A percentile compares a stretch with the other conserved stretches of the same genome.
phyloP scores from a whole-genome alignment of 2,113 vertebrate species.

The Lutjanus erythropterus region DNA sequence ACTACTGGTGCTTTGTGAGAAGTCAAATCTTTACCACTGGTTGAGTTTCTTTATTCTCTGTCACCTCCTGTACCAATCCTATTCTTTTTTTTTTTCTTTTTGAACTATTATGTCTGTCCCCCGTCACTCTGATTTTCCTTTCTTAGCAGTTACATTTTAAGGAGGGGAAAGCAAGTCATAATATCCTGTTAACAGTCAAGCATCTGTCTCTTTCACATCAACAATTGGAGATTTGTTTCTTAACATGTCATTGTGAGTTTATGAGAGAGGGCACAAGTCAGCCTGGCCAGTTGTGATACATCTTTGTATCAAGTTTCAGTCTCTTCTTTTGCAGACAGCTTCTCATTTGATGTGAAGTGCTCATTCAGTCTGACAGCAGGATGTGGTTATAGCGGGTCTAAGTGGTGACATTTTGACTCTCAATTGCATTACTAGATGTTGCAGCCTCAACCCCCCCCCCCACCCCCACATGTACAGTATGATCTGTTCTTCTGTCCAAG shows the following conservation, averaged over 20 bases:
- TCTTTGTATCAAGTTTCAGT: conserved; percentile 14
- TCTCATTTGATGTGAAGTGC: conserved; percentile 24
- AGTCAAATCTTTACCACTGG: not conserved
- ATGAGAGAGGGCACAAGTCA: not conserved
- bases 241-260: not conserved
- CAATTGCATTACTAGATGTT: conserved; percentile 4
- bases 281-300: not conserved
- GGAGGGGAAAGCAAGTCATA: too few species aligned
- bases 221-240: not conserved
- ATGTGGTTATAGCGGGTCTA: conserved; percentile 53
- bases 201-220: not conserved
- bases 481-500: not conserved
- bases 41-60: not conserved
- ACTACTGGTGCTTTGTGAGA: not conserved
- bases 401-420: conserved; percentile 30
- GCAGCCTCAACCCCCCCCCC: conserved; percentile 5
- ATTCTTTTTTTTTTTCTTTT: not conserved
- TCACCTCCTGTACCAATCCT: too few species aligned
- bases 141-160: not conserved
- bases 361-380: conserved; percentile 37
- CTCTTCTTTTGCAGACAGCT: not conserved
- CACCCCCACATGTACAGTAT: not conserved
- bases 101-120: too few species aligned
- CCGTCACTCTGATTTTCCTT: not conserved
- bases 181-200: not conserved